Base-by-base conservation (phyloP, 2,113 vertebrate genomes). In the Hippocampus zosterae region DNA sequence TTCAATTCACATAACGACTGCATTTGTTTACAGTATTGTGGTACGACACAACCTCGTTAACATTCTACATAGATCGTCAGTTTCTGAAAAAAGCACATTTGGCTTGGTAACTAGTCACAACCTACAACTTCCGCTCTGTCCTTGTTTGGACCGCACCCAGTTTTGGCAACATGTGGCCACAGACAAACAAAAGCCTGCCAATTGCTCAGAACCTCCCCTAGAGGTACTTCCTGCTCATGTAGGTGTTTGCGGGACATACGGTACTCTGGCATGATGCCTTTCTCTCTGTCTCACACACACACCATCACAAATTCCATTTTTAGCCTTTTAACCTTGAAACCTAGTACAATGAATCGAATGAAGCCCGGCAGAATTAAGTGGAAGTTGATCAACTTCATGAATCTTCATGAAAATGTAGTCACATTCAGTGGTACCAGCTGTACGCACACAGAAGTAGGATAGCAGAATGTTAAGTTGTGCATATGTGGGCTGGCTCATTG, bases 401-500 rank as follows among this genome's bases (percentile, higher is more conserved):
- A 56, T 15, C 57, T 60, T 33, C 27, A 16, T 60, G 6, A 29
- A 8, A 16, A 15, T 37, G 60, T 50, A 60, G 50, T 69, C 44
- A 62, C 55, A 57, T 69, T 71, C 50, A 53, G 9, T 23, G 3
- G 29, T 55, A 41, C 48, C 60, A 61, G 53, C 60, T 53, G 71
- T n/a, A 37, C 68, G 55, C 70, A 69, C 63, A 72, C 67, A 21
- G 41, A 68, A 71, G 61, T 61, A 74, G 84, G 81, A 73, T 75
- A 71, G 80, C 81, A 73, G 84, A 80, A 83, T 81, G 80, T 56
- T 68, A 69, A 76, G 52, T 67, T 69, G 62, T 6, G 71, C 68
- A 62, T 59, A 84, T 76, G 79, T 86, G 77, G 81, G 82, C 75
- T 79, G 72, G 65, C 73, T 74, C 78, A 81, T 74, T 78, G 59